Percentiles rank a stretch among this genome's conserved stretches.
These are phyloP conservation scores for Eueremaeus valkanovi DNA, from an alignment of 2,888 invertebrate genomes.

Conservation along the genomic window DNA sequence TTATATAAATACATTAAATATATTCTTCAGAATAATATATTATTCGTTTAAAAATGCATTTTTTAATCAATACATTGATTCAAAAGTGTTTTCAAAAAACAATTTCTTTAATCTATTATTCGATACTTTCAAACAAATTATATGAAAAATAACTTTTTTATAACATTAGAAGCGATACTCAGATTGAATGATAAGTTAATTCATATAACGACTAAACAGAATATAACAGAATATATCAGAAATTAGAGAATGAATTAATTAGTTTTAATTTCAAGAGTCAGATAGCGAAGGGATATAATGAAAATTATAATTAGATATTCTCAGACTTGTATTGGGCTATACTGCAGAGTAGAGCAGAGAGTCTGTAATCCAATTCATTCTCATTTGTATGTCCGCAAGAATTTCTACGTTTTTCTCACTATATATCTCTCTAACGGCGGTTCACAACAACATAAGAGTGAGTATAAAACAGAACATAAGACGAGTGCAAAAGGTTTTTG, in stretches of 20 bases:
- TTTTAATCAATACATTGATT: too few species aligned
- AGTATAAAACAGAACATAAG: not conserved
- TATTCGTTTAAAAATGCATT: too few species aligned
- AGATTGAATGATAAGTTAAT: too few species aligned
- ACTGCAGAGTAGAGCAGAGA: not conserved
- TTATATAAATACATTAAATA: too few species aligned
- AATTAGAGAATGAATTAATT: slow-evolving; percentile 13
- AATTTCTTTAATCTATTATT: too few species aligned
- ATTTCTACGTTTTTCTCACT: not conserved
- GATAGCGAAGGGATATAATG: slow-evolving; percentile 1
- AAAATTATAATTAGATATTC: slow-evolving; percentile 17
- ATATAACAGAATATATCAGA: not conserved
- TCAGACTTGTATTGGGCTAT: not conserved
- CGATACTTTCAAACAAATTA: too few species aligned
- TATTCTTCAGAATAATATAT: too few species aligned
- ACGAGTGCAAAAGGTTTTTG: not conserved
- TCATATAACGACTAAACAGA: too few species aligned
- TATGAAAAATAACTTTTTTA: too few species aligned
- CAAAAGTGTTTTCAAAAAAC: too few species aligned
- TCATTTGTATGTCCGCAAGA: slow-evolving; percentile 6
- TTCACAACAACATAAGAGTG: not conserved
- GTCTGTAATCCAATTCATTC: not conserved
- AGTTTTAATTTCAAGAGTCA: not conserved
- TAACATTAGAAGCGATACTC: too few species aligned
- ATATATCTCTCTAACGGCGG: not conserved